Evolutionary conservation across 1,140 invertebrate genomes (phyloP).

Genomic region (Bradynema listronoti): DNA sequence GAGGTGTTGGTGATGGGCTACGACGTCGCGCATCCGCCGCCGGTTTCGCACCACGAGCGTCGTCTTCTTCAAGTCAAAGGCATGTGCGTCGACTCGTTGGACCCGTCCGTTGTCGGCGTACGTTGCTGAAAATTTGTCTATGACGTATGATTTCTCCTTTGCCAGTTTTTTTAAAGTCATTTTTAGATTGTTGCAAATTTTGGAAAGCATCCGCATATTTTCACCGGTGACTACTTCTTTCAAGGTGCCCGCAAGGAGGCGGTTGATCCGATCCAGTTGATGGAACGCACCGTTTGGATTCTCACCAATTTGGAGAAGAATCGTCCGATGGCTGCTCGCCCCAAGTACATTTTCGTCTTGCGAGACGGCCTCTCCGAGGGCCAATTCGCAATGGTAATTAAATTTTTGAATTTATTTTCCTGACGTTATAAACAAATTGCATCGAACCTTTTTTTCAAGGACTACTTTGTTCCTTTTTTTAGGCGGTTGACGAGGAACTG

Average conservation of each 20-base stretch:
- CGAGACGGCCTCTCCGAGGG: slow-evolving; percentile 34
- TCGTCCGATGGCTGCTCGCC: slow-evolving; percentile 16
- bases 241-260: slow-evolving; percentile 28
- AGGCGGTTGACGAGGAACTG: slow-evolving; percentile 34
- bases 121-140: no score
- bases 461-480: background rate
- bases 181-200: slow-evolving; percentile 22
- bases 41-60: slow-evolving; percentile 21
- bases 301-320: slow-evolving; percentile 21
- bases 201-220: slow-evolving; percentile 26
- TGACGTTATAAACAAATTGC: background rate
- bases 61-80: slow-evolving; percentile 29
- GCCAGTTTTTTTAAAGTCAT: background rate
- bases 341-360: slow-evolving; percentile 30
- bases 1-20: slow-evolving; percentile 31
- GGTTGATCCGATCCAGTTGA: slow-evolving; percentile 24
- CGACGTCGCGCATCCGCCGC: slow-evolving; percentile 30
- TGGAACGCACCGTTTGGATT: slow-evolving; percentile 10
- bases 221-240: slow-evolving; percentile 36
- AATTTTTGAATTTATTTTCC: background rate
- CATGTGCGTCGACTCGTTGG: slow-evolving; percentile 18
- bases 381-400: slow-evolving; percentile 29
- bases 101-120: slow-evolving; percentile 32
- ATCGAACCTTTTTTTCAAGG: background rate
- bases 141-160: slow-evolving; percentile 12